Evolutionary conservation across 2,113 vertebrate genomes (phyloP).

Genomic region (Percina caprodes): DNA sequence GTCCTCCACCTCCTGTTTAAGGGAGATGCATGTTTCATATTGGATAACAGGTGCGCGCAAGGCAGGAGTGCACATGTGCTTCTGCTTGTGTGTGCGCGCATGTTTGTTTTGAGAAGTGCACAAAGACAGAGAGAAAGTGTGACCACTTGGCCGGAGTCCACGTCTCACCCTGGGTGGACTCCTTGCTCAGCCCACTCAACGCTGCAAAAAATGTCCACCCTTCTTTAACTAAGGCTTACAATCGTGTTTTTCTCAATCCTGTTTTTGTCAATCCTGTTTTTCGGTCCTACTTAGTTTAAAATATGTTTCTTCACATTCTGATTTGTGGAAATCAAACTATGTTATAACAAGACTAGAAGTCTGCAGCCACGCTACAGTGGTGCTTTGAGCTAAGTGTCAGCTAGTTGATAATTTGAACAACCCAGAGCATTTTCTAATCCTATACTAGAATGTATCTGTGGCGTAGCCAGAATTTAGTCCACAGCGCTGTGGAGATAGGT

Average conservation of each 20-base stretch:
- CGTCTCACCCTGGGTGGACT: constrained; percentile 42
- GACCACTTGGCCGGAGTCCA: constrained; percentile 33
- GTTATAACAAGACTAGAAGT: not conserved
- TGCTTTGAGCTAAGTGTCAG: no score
- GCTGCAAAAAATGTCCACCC: constrained; percentile 40
- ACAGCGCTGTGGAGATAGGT: no score
- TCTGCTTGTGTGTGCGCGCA: not conserved
- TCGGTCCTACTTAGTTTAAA: not conserved
- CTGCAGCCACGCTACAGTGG: not conserved
- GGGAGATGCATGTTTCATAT: constrained; percentile 51
- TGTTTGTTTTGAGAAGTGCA: constrained; percentile 36
- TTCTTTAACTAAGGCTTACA: not conserved
- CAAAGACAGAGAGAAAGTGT: constrained; percentile 25
- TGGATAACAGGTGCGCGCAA: constrained; percentile 75
- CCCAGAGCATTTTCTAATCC: no score
- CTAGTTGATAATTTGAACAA: no score
- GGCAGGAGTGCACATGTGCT: constrained; percentile 56
- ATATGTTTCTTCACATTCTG: not conserved
- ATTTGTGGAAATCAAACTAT: not conserved
- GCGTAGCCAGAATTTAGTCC: no score
- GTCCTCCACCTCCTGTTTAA: constrained; percentile 59
- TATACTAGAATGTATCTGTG: no score
- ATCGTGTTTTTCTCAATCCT: constrained; percentile 5
- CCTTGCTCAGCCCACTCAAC: constrained; percentile 23
- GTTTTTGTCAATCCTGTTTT: no score